Evolutionary conservation across 2,113 vertebrate species (phyloP).

Genomic region (Oceanites oceanicus): DNA sequence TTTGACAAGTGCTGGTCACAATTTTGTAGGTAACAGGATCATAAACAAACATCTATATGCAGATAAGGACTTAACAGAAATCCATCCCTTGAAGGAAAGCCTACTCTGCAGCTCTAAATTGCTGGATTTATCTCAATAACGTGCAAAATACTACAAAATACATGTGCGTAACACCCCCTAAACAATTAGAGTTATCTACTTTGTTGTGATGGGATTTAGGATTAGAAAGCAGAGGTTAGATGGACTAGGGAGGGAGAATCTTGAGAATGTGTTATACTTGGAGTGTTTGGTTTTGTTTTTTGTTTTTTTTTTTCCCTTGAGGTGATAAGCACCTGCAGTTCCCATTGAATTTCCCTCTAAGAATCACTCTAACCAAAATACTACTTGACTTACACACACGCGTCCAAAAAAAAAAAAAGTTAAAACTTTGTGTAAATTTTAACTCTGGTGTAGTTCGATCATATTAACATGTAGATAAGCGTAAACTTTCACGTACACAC

Average conservation of each 20-base stretch:
- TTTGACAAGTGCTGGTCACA: background rate
- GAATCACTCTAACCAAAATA: background rate
- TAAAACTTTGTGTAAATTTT: background rate
- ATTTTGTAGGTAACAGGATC: conserved; percentile 30
- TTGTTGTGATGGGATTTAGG: background rate
- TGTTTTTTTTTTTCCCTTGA: background rate
- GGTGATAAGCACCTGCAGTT: background rate
- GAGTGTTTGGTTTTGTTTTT: no score
- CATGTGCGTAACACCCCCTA: background rate
- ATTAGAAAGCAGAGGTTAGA: background rate
- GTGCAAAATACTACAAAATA: background rate
- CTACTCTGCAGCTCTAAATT: conserved; percentile 20
- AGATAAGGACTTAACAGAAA: conserved; percentile 43
- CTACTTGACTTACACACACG: rapidly evolving
- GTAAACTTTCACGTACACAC: background rate
- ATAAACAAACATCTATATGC: conserved; percentile 55
- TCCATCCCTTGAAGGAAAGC: background rate
- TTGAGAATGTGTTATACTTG: background rate
- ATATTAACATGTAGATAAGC: background rate
- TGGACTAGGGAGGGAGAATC: background rate
- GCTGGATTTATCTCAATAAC: conserved; percentile 16
- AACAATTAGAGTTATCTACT: background rate
- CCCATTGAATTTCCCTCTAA: background rate
- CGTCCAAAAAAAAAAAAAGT: background rate
- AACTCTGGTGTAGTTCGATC: rapidly evolving